These are phyloP conservation scores for Cheilosia vernalis DNA, from an alignment of 2,888 invertebrate species.

Conservation along the genomic window DNA sequence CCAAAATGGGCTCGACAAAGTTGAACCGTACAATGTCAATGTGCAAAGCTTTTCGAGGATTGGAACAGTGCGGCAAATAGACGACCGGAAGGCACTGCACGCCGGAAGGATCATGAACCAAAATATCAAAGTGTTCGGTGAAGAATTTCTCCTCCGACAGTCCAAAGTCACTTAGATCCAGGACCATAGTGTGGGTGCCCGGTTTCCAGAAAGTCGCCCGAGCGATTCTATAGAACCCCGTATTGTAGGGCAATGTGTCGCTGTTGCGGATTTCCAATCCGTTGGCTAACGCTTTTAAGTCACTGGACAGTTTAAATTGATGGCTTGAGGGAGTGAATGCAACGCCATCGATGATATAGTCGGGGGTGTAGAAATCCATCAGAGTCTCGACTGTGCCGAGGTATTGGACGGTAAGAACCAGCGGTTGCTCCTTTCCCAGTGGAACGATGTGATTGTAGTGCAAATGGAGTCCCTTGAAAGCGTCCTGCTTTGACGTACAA, in stretches of 20 bases:
- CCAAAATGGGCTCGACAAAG: constrained; percentile 73
- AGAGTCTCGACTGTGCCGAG: constrained; percentile 56
- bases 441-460: constrained; percentile 76
- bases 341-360: constrained; percentile 75
- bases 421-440: constrained; percentile 57
- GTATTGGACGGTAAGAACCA: constrained; percentile 62
- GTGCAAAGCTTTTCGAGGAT: constrained; percentile 71
- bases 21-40: constrained; percentile 76
- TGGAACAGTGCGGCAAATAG: constrained; percentile 69
- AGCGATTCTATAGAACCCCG: constrained; percentile 75
- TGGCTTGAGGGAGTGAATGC: constrained; percentile 21
- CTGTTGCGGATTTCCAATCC: constrained; percentile 62
- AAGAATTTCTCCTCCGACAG: constrained; percentile 20
- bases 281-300: constrained; percentile 59
- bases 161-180: constrained; percentile 58
- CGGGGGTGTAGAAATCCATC: constrained; percentile 69
- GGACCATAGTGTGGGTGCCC: constrained; percentile 41
- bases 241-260: constrained; percentile 71
- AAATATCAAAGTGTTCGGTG: constrained; percentile 33
- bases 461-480: constrained; percentile 68
- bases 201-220: constrained; percentile 71
- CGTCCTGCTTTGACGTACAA: constrained; percentile 61
- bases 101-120: constrained; percentile 32
- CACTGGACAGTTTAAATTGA: constrained; percentile 32
- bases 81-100: constrained; percentile 60